These are phyloP conservation scores for Clarias fuscus DNA, from an alignment of 2,797 vertebrate genomes.

Conservation along the genomic window DNA sequence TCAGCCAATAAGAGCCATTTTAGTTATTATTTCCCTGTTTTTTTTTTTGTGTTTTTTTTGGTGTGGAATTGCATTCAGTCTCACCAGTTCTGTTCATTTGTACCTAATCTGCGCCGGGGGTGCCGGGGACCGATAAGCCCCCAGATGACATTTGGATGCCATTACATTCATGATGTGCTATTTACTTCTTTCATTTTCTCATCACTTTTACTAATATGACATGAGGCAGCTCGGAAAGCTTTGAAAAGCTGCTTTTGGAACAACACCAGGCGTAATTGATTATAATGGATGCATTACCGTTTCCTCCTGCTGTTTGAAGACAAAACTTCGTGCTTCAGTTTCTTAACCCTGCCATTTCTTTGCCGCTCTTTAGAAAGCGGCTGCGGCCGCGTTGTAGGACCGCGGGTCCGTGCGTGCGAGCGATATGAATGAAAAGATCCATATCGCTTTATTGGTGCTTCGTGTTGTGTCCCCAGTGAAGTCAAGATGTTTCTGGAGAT, in stretches of 20 bases:
- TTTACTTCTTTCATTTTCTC: conserved; percentile 27
- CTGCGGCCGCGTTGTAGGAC: background rate
- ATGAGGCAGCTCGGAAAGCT: background rate
- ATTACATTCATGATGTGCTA: conserved; percentile 29
- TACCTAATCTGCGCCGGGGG: conserved; percentile 14
- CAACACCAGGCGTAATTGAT: background rate
- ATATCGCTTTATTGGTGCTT: background rate
- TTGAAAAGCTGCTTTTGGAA: background rate
- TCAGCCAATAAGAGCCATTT: background rate
- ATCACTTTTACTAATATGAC: conserved; percentile 27
- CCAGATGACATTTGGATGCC: conserved; percentile 34
- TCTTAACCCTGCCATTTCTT: background rate
- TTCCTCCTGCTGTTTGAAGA: background rate
- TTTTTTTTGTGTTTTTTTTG: background rate
- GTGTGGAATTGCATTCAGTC: background rate
- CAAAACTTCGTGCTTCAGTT: background rate
- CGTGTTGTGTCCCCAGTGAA: background rate
- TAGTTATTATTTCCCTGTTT: background rate
- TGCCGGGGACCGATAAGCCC: conserved; percentile 26
- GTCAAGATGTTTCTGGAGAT: background rate
- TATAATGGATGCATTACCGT: conserved; percentile 13
- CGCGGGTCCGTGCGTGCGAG: background rate
- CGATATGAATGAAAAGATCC: background rate
- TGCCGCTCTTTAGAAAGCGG: background rate
- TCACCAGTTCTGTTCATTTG: conserved; percentile 14